Percentiles rank a stretch among this genome's conserved stretches.
Evolutionary conservation across 2,888 invertebrate species (phyloP).

Genomic region (Unio delphinus): DNA sequence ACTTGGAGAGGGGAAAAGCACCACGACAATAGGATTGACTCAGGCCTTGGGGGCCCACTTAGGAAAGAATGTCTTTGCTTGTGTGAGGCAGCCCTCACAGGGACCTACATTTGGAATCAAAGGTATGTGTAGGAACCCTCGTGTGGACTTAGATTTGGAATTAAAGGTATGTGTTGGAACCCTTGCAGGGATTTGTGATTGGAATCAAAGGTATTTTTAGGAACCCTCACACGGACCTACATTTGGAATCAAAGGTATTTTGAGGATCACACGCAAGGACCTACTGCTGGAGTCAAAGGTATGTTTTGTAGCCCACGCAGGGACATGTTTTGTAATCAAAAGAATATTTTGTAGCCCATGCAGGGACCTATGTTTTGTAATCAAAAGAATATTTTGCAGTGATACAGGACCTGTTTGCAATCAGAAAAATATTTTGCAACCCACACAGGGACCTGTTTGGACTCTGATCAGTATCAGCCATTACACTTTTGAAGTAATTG

Average conservation of each 20-base stretch:
- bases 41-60: conserved; percentile 92
- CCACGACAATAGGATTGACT: conserved; percentile 91
- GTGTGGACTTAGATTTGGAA: too few species aligned
- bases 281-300: conserved; percentile 63
- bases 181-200: conserved; percentile 98
- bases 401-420: too few species aligned
- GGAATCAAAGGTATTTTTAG: conserved; percentile 96
- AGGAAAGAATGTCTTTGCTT: conserved; percentile 90
- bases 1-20: conserved; percentile 99
- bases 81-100: conserved; percentile 96
- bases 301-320: conserved; percentile 74
- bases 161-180: conserved; percentile 86
- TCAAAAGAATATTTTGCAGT: too few species aligned
- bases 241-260: conserved; percentile 91
- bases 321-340: too few species aligned
- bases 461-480: too few species aligned
- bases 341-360: too few species aligned
- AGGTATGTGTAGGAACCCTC: conserved; percentile 72
- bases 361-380: too few species aligned
- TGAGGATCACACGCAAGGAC: too few species aligned
- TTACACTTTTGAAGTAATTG: too few species aligned
- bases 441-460: too few species aligned
- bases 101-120: conserved; percentile 99
- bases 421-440: too few species aligned
- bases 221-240: conserved; percentile 99